A percentile compares a stretch with the other conserved stretches of the same genome.
Conservation (phyloP, 2,888 invertebrate genomes). For the Dendrolimus pini region DNA sequence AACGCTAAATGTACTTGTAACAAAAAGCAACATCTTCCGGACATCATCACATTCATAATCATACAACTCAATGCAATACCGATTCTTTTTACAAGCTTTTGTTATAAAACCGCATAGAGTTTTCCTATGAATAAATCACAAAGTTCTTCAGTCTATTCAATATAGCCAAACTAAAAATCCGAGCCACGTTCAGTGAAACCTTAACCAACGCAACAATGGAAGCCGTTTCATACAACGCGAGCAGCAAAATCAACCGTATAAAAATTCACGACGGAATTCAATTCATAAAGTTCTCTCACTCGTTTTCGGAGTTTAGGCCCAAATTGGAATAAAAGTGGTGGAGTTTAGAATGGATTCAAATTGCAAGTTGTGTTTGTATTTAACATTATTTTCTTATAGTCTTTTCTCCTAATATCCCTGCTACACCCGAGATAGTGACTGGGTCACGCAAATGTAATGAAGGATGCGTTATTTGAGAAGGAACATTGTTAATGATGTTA, state of each 20-base stretch:
- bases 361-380: not conserved
- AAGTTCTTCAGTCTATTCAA: constrained; percentile 1
- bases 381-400: too few species aligned
- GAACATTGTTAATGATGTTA: too few species aligned
- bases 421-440: too few species aligned
- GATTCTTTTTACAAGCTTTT: not conserved
- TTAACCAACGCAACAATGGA: constrained; percentile 22
- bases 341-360: not conserved
- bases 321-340: not conserved
- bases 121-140: not conserved
- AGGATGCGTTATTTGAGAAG: too few species aligned
- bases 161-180: constrained; percentile 1
- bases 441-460: too few species aligned
- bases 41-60: too few species aligned
- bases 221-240: constrained; percentile 15
- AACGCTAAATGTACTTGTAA: too few species aligned
- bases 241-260: constrained; percentile 25
- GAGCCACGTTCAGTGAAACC: constrained; percentile 3
- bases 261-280: constrained; percentile 29
- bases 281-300: constrained; percentile 26
- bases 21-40: too few species aligned
- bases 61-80: too few species aligned
- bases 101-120: not conserved
- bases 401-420: too few species aligned
- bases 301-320: not conserved